Evolutionary conservation across 2,797 vertebrate genomes (phyloP).

Genomic region (Sebastes minor): DNA sequence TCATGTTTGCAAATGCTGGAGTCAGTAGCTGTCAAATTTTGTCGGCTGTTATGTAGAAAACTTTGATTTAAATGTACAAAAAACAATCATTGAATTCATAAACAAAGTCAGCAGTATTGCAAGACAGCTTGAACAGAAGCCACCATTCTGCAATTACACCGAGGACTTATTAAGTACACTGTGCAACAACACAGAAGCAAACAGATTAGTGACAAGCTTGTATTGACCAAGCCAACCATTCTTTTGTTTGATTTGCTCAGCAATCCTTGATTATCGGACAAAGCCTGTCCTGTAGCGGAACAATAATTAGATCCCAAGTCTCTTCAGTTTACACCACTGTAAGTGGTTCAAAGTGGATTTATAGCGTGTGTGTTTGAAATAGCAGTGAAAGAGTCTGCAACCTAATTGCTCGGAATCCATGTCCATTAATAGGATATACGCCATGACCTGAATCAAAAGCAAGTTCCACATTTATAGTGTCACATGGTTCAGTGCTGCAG

Average conservation of each 20-base stretch:
- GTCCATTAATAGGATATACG: constrained; percentile 7
- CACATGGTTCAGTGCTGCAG: neutral
- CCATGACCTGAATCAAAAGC: constrained; percentile 18
- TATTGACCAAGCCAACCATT: neutral
- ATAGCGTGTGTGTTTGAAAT: constrained; percentile 6
- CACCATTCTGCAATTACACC: neutral
- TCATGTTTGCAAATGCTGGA: neutral
- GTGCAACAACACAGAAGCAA: neutral
- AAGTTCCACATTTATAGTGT: neutral
- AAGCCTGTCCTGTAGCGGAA: neutral
- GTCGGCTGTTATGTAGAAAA: neutral
- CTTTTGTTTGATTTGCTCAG: constrained; percentile 1
- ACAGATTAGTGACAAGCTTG: neutral
- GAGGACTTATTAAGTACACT: neutral
- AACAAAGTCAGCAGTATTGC: neutral
- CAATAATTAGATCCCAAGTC: constrained; percentile 32
- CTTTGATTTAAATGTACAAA: neutral
- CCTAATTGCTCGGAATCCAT: constrained; percentile 24
- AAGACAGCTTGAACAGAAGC: neutral
- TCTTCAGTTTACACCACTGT: neutral
- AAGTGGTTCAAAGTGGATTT: constrained; percentile 32
- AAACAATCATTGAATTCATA: neutral
- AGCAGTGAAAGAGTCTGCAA: neutral
- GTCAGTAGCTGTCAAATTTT: neutral
- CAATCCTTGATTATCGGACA: neutral